Conservation (phyloP, 2,888 invertebrate species). For the Lycia hirtaria region DNA sequence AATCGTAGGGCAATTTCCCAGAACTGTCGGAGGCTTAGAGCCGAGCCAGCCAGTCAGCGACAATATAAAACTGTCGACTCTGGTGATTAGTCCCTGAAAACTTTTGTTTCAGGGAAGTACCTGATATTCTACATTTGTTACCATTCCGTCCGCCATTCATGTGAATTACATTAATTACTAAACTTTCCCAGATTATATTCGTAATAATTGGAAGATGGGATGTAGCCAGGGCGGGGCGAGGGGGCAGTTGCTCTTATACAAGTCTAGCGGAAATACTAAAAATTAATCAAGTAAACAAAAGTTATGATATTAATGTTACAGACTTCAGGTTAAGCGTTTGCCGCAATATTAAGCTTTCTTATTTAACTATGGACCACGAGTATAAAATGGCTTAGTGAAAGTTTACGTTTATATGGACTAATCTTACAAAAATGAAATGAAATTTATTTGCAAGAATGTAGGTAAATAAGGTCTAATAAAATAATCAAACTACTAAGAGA, state of each 20-base stretch:
- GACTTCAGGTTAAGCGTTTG: too few relatives aligned
- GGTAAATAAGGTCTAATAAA: too few relatives aligned
- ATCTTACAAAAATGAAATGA: too few relatives aligned
- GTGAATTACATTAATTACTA: slow-evolving; percentile 39
- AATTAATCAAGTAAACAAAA: neutral
- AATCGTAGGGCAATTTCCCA: too few relatives aligned
- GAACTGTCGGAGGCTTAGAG: too few relatives aligned
- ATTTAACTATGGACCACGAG: too few relatives aligned
- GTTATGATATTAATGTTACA: too few relatives aligned
- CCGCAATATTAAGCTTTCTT: too few relatives aligned
- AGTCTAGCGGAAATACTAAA: neutral
- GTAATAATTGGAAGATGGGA: slow-evolving; percentile 27
- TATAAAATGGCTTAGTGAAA: too few relatives aligned
- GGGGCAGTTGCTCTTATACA: neutral
- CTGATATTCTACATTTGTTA: slow-evolving; percentile 22
- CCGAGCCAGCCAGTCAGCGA: neutral
- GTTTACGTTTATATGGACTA: too few relatives aligned
- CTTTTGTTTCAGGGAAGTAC: slow-evolving; percentile 10
- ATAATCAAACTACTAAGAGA: too few relatives aligned
- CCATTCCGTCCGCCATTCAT: slow-evolving; percentile 19
- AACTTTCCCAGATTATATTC: slow-evolving; percentile 35
- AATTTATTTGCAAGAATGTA: too few relatives aligned
- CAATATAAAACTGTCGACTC: neutral
- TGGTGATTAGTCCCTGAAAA: slow-evolving; percentile 15
- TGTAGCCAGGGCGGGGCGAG: neutral